Percentiles rank a stretch among this genome's conserved stretches.
Conservation (phyloP, 1,140 invertebrate genomes). For the Trissolcus basalis region DNA sequence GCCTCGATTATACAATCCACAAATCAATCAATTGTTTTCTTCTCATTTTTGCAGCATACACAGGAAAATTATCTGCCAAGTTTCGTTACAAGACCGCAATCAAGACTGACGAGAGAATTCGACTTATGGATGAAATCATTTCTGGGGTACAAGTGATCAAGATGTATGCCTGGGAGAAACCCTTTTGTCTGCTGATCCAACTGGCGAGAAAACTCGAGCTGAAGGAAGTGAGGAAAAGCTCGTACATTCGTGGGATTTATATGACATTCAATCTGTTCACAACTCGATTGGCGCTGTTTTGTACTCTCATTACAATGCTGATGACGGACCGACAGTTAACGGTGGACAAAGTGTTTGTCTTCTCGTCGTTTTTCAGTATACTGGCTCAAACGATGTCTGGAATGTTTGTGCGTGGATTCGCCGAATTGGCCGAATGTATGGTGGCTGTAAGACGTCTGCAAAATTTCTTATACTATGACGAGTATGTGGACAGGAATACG, state of each 20-base stretch:
- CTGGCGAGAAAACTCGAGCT: conserved; percentile 80
- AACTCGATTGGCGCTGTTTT: conserved; percentile 81
- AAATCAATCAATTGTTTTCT: no score
- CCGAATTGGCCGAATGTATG: conserved; percentile 79
- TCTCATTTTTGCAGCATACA: conserved; percentile 75
- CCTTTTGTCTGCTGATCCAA: conserved; percentile 80
- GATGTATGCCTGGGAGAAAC: conserved; percentile 88
- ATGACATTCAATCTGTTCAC: conserved; percentile 84
- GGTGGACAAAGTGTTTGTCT: conserved; percentile 80
- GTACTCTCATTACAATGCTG: conserved; percentile 80
- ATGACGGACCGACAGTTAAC: conserved; percentile 77
- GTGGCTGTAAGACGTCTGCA: conserved; percentile 80
- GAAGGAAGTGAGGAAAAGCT: conserved; percentile 79
- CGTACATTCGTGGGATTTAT: conserved; percentile 83
- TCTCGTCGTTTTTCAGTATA: conserved; percentile 80
- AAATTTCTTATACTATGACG: conserved; percentile 76
- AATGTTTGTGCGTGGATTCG: conserved; percentile 83
- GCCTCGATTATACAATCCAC: no score
- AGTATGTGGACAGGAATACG: conserved; percentile 64
- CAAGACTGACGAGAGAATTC: conserved; percentile 85
- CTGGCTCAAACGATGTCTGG: conserved; percentile 81
- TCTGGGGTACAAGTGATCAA: conserved; percentile 85
- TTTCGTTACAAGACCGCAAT: conserved; percentile 80
- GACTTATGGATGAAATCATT: conserved; percentile 88
- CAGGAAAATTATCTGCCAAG: conserved; percentile 81